Percentiles rank a stretch among this genome's conserved stretches.
These are phyloP conservation scores for Myotis findleyi DNA, from an alignment of 2,797 vertebrate genomes.

Conservation along the genomic window DNA sequence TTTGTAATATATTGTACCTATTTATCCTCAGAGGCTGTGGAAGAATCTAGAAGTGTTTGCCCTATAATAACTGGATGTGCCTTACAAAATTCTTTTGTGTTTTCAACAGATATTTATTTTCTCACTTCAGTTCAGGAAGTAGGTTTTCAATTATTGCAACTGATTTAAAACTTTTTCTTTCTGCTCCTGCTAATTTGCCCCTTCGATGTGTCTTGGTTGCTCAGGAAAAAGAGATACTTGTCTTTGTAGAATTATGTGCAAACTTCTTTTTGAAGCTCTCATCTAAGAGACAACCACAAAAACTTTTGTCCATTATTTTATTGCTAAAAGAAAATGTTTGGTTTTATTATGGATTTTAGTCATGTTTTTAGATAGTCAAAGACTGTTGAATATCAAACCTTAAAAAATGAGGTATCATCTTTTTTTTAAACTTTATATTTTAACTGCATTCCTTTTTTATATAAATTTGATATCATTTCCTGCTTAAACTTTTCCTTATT, in stretches of 20 bases:
- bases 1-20: not conserved
- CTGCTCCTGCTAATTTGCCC: not conserved
- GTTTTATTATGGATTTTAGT: not conserved
- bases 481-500: not conserved
- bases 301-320: not conserved
- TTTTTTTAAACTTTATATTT: not conserved
- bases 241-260: not conserved
- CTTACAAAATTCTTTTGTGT: not conserved
- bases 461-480: not conserved
- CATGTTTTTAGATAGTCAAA: not conserved
- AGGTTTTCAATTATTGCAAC: not conserved
- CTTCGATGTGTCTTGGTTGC: not conserved
- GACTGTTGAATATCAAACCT: not conserved
- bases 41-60: not conserved
- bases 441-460: not conserved
- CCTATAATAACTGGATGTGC: not conserved
- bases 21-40: not conserved
- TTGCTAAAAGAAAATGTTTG: not conserved
- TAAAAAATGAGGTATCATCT: not conserved
- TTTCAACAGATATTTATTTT: conserved; percentile 46
- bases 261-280: not conserved
- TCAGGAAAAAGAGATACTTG: not conserved
- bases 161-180: not conserved
- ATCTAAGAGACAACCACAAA: not conserved
- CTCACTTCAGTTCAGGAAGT: not conserved